Base-by-base conservation (phyloP, 2,797 vertebrate species). In the Furcifer pardalis region DNA sequence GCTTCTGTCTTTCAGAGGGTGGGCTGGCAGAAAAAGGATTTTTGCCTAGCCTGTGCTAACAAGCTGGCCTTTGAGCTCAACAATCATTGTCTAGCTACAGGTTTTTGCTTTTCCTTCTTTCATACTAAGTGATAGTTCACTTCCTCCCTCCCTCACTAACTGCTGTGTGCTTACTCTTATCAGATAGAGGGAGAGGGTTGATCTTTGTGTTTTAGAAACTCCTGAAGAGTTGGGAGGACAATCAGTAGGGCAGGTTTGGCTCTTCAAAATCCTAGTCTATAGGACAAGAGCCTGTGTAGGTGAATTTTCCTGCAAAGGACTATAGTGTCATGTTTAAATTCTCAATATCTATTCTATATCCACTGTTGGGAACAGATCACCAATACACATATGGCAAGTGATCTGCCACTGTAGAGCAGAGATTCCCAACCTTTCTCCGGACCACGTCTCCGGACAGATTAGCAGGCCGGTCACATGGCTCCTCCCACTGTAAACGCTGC, bases 51-150 rank as follows among this genome's bases (percentile, higher is more conserved):
- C 23, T 62, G 65, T 2, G 0, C 37, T 82, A 49, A 72, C 75
- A 59, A 82, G 27, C 79, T 35, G 60, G 68, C 66, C 83, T 88
- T 82, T 69, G 74, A 82, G 71, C 79, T 78, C 32, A 6, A 60
- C 65, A 77, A 35, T 81, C n/a, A 30, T 72, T 62, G 76, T 75
- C 75, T 35, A 15, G 46, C n/a, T 44, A 30, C 63, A 71, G 52
- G 23, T 17, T 60, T 32, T 27, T 63, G 5, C 42, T 78, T 52
- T 46, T 1, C 9, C 7, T 17, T 25, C 37, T n/a, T 73, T 73
- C 7, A 56, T 62, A n/a, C 78, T 77, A 62, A 77, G 35, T 65
- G 60, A 12, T 40, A 69, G 6, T 32, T 44, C 35, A 46, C n/a
- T 37, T n/a, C 10, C 72, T 76, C 52, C 42, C 25, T 15, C 6